phyloP scores from a whole-genome alignment of 2,888 invertebrate genomes.

The Lasioglossum villosulum region DNA sequence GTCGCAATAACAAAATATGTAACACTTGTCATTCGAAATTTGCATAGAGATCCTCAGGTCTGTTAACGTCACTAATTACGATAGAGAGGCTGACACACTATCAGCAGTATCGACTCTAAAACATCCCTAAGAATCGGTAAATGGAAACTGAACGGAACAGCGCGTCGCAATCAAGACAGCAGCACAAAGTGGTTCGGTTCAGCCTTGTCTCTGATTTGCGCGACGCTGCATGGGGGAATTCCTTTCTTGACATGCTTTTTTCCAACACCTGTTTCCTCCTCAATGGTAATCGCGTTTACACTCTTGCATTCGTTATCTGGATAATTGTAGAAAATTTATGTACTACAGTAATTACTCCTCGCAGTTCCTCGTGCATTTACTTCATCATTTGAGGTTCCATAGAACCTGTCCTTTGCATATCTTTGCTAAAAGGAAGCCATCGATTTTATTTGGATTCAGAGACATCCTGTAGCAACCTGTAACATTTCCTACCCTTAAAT shows the following conservation, averaged over 20 bases:
- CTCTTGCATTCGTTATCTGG: neutral
- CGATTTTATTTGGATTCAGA: no score
- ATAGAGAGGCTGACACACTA: neutral
- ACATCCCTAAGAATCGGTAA: neutral
- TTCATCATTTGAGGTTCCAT: neutral
- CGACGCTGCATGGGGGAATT: conserved; percentile 37
- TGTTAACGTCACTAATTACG: neutral
- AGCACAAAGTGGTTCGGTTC: neutral
- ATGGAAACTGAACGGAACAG: neutral
- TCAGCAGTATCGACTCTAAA: neutral
- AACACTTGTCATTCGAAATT: neutral
- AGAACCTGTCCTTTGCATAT: neutral
- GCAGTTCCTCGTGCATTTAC: neutral
- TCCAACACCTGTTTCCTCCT: conserved; percentile 23
- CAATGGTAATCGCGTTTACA: neutral
- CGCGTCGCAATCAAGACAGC: neutral
- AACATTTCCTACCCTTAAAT: neutral
- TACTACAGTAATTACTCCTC: neutral
- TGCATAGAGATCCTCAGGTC: neutral
- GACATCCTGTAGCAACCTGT: neutral
- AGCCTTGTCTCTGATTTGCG: conserved; percentile 37
- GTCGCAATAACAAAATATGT: neutral
- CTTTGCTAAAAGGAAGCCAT: neutral
- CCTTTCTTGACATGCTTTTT: conserved; percentile 43
- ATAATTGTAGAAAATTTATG: neutral